phyloP scores from a whole-genome alignment of 64 coral and sea anemone genomes.

The Astreopora myriophthalma region DNA sequence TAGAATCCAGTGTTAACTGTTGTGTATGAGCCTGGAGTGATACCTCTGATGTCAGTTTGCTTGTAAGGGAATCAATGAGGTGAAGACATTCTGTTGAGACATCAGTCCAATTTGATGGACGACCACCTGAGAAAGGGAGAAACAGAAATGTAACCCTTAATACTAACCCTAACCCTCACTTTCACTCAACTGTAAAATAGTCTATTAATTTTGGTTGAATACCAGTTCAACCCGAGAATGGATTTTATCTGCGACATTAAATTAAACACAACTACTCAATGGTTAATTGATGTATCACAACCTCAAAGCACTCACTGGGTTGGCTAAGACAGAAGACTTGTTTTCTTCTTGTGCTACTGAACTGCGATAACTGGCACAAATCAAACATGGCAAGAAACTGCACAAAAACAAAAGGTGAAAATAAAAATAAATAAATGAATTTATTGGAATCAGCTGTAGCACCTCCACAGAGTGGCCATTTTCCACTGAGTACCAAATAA shows the following conservation, averaged over 20 bases:
- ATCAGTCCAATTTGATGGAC: constrained; percentile 73
- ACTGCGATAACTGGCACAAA: constrained; percentile 85
- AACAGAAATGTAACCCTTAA: neutral
- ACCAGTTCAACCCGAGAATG: too few relatives aligned
- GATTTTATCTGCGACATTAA: too few relatives aligned
- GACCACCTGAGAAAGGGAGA: constrained; percentile 52
- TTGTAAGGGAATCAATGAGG: constrained; percentile 65
- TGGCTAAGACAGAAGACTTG: constrained; percentile 89
- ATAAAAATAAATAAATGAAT: too few relatives aligned
- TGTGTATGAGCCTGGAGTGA: constrained; percentile 57
- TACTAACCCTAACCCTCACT: too few relatives aligned
- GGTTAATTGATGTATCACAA: neutral
- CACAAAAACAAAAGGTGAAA: too few relatives aligned
- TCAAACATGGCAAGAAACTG: constrained; percentile 95
- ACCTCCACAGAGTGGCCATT: too few relatives aligned
- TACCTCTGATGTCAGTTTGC: constrained; percentile 51
- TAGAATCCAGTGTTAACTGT: constrained; percentile 61
- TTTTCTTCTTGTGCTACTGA: constrained; percentile 82
- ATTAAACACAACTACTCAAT: too few relatives aligned
- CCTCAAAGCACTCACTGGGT: constrained; percentile 41
- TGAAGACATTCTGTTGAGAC: constrained; percentile 80
- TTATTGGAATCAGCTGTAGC: too few relatives aligned
- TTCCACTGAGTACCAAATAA: too few relatives aligned
- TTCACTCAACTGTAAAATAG: too few relatives aligned
- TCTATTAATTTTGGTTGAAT: too few relatives aligned